A percentile compares a stretch with the other conserved stretches of the same genome.
Evolutionary conservation across 2,888 invertebrate species (phyloP).

Genomic region (Drosophila macrospina): DNA sequence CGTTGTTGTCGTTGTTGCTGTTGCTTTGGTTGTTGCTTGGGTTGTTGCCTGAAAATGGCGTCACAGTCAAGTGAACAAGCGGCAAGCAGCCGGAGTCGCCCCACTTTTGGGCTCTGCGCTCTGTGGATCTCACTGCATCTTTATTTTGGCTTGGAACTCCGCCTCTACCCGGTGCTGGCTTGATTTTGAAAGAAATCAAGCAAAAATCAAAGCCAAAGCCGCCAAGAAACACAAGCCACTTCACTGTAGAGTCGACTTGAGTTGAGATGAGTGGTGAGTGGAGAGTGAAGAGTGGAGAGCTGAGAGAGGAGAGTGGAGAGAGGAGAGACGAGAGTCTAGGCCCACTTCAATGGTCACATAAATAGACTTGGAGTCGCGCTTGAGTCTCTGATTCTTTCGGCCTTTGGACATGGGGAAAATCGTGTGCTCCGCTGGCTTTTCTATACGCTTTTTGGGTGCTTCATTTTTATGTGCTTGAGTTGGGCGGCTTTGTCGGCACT

Average conservation of each 20-base stretch:
- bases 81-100: constrained; percentile 47
- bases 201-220: constrained; percentile 84
- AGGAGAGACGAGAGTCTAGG: constrained; percentile 29
- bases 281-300: constrained; percentile 15
- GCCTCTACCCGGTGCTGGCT: constrained; percentile 25
- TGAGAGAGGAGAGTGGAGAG: constrained; percentile 23
- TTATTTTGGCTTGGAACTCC: constrained; percentile 62
- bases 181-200: constrained; percentile 84
- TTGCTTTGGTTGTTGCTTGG: constrained; percentile 16
- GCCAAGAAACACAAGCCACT: constrained; percentile 50
- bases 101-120: constrained; percentile 23
- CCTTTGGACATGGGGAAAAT: constrained; percentile 59
- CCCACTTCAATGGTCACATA: constrained; percentile 79
- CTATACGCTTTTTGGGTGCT: constrained; percentile 54
- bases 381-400: constrained; percentile 45
- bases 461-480: constrained; percentile 74
- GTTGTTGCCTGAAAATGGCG: constrained; percentile 78
- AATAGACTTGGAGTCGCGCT: constrained; percentile 77
- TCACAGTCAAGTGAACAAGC: constrained; percentile 78
- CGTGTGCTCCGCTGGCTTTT: constrained; percentile 57
- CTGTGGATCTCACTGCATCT: constrained; percentile 62
- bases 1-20: constrained; percentile 30
- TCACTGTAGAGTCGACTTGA: constrained; percentile 39
- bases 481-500: constrained; percentile 76
- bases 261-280: constrained; percentile 12